These are phyloP conservation scores for Toxotes chatareus DNA, from an alignment of 2,113 vertebrate genomes.

Conservation along the genomic window DNA sequence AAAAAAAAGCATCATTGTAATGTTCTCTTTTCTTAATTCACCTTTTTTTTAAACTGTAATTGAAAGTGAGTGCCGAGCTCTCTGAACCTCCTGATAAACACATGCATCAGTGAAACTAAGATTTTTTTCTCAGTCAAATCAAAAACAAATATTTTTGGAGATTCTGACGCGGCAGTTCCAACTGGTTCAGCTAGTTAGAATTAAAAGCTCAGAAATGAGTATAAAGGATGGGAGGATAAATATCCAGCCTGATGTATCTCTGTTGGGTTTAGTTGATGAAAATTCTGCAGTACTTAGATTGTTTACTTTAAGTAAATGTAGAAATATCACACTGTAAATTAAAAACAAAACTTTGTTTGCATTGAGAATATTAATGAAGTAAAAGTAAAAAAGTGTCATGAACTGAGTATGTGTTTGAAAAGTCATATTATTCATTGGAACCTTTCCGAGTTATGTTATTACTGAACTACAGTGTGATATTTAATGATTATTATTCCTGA, in stretches of 20 bases:
- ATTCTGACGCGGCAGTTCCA: not conserved
- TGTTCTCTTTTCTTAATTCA: constrained; percentile 6
- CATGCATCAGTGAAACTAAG: not conserved
- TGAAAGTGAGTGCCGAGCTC: constrained; percentile 9
- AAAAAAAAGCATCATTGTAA: constrained; percentile 5
- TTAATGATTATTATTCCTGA: not conserved
- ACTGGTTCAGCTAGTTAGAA: not conserved
- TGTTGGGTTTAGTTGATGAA: not conserved
- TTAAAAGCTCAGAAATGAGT: not conserved
- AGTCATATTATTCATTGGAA: not conserved
- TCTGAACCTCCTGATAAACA: not conserved
- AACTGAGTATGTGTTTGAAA: too few relatives aligned
- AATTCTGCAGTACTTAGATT: too few relatives aligned
- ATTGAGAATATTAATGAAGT: too few relatives aligned
- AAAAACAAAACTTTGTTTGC: too few relatives aligned
- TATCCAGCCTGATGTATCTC: not conserved
- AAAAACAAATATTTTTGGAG: not conserved
- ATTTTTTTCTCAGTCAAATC: too few relatives aligned
- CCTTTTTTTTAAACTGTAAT: constrained; percentile 21
- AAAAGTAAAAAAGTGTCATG: too few relatives aligned
- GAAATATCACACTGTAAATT: too few relatives aligned
- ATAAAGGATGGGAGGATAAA: too few relatives aligned
- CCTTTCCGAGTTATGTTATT: not conserved
- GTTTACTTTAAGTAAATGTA: too few relatives aligned
- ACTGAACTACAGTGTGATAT: not conserved